Conservation (phyloP, 1,140 invertebrate genomes). For the Orchestia grillus region DNA sequence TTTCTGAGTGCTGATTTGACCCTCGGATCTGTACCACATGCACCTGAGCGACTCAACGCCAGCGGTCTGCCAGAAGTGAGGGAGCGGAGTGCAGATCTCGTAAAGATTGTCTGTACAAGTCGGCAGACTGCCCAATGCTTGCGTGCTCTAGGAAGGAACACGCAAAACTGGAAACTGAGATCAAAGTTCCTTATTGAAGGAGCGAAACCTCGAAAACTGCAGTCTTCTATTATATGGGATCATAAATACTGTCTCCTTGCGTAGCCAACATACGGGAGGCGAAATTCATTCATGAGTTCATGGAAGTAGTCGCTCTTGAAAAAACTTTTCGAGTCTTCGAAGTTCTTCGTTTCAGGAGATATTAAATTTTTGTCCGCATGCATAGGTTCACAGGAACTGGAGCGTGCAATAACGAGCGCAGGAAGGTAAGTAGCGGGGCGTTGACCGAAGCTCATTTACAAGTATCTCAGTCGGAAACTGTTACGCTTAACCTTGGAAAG, state of each 20-base stretch:
- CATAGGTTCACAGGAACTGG: not conserved
- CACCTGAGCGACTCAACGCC: too few relatives aligned
- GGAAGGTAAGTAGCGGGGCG: not conserved
- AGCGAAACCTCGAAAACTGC: not conserved
- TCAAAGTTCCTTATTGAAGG: not conserved
- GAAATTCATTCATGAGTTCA: not conserved
- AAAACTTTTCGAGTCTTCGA: not conserved
- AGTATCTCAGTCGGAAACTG: not conserved
- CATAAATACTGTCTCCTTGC: not conserved
- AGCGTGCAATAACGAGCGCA: not conserved
- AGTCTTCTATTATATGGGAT: not conserved
- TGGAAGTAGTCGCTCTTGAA: not conserved
- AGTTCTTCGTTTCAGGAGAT: not conserved
- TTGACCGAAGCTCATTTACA: not conserved
- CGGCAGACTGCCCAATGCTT: not conserved
- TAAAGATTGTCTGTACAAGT: not conserved
- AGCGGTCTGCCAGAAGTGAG: not conserved
- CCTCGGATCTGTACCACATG: not conserved
- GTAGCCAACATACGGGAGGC: not conserved
- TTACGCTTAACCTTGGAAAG: not conserved
- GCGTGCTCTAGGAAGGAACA: not conserved
- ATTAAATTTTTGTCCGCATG: not conserved
- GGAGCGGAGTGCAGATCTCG: not conserved
- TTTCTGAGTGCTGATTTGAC: not conserved
- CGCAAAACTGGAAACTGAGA: not conserved